Conservation (phyloP, 2,797 vertebrate species). For the Steatocranus sp. region DNA sequence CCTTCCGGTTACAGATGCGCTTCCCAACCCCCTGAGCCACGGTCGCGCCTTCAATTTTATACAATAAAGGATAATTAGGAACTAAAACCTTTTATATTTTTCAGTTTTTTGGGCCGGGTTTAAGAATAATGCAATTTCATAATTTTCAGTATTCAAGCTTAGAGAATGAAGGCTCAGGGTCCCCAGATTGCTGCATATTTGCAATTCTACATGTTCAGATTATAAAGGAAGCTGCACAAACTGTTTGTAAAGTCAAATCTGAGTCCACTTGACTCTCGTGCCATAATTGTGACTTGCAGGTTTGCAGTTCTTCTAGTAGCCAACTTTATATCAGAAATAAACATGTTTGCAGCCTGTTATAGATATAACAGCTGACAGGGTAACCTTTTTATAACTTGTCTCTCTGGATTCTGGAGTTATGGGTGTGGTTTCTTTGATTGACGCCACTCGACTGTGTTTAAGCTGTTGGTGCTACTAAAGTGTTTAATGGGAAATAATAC, state of each 20-base stretch:
- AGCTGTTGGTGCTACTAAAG: neutral
- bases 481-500: neutral
- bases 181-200: neutral
- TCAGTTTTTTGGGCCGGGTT: accelerated
- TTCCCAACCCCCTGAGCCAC: too few relatives aligned
- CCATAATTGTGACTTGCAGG: neutral
- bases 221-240: neutral
- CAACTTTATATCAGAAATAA: neutral
- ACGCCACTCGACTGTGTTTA: neutral
- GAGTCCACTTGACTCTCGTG: neutral
- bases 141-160: neutral
- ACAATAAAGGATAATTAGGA: neutral
- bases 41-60: too few relatives aligned
- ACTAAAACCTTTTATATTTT: accelerated
- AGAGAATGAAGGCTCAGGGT: accelerated
- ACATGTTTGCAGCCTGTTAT: neutral
- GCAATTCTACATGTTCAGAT: accelerated
- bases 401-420: neutral
- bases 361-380: neutral
- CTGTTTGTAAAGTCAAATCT: neutral
- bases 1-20: too few relatives aligned
- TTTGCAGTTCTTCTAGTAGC: neutral
- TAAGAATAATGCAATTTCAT: neutral
- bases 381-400: neutral
- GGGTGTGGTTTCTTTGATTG: neutral